Percentiles rank a stretch among this genome's conserved stretches.
Evolutionary conservation across 2,888 invertebrate species (phyloP).

Genomic region (Drosophila pseudotakahashii): DNA sequence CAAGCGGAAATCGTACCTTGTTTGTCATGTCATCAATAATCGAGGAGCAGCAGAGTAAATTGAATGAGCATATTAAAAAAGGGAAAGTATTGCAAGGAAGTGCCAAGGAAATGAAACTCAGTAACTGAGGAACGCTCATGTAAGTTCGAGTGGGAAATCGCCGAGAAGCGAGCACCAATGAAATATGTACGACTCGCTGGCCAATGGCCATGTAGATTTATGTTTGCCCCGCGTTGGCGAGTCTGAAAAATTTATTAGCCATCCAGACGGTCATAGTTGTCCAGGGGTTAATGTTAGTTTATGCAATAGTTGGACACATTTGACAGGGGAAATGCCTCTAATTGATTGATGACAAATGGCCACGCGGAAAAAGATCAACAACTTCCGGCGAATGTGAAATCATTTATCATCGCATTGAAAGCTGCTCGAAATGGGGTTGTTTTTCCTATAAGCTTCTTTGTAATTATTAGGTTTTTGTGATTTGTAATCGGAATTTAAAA

Average conservation of each 20-base stretch:
- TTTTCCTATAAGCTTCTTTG: not conserved
- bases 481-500: no score
- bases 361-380: conserved; percentile 4
- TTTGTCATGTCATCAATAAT: conserved; percentile 81
- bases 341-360: conserved; percentile 49
- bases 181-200: conserved; percentile 69
- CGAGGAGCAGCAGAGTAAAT: conserved; percentile 58
- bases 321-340: conserved; percentile 38
- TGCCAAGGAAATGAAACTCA: conserved; percentile 66
- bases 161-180: conserved; percentile 56
- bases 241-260: conserved; percentile 64
- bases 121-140: conserved; percentile 33
- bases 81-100: conserved; percentile 60
- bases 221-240: conserved; percentile 39
- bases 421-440: not conserved
- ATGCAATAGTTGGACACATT: conserved; percentile 46
- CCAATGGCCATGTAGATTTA: conserved; percentile 61
- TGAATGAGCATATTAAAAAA: conserved; percentile 74
- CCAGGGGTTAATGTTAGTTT: conserved; percentile 41
- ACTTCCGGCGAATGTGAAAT: conserved; percentile 18
- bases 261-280: conserved; percentile 33
- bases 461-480: not conserved
- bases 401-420: conserved; percentile 24
- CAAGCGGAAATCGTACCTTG: conserved; percentile 72
- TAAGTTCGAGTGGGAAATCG: conserved; percentile 36